Evolutionary conservation across 2,797 vertebrate genomes (phyloP), one percentile per base, ranked within the genome.

Genomic region (Cheirogaleus major): DNA sequence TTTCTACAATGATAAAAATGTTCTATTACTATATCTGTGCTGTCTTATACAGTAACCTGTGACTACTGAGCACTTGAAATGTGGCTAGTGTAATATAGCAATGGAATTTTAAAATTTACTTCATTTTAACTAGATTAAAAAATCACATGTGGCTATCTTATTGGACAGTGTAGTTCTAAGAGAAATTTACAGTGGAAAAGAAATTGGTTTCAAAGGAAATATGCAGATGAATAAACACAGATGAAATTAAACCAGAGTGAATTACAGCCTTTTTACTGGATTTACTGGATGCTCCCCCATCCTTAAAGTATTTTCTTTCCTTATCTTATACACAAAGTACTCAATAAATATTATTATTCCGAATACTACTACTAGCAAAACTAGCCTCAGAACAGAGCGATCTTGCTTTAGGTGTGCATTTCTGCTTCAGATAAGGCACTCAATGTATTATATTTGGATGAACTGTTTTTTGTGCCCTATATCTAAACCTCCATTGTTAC

Each of bases 1-100:
- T 79, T 94, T 76, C 45, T 81, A 61, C 27, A 20, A 41, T 59
- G 38, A 85, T 82, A 50, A 93, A 80, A 87, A 97, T 32, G 13
- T 85, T 69, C 25, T 91, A 5, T 59, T 59, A 27, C 4, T 59
- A 0, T 23, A 43, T 82, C 50, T 52, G 15, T 57, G 23, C 13
- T 55, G 17, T 88, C 41, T 70, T 32, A 45, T 4, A 11, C 3
- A 4, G 10, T 72, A 92, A 43, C 32, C 72, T 12, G 15, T 86
- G 61, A 79, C 38, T 89, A 52, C 18, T 61, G 65, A 89, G 35
- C 23, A 69, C 12, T 82, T 67, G 79, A 78, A 93, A 61, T 87
- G 38, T 81, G 70, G 61, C 59, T 79, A 65, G 18, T 86, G 32
- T 45, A 93, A 65, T 55, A 84, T 13, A 94, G 25, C 35, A 97